Evolutionary conservation across 2,113 vertebrate species (phyloP).

Genomic region (Cavia porcellus): DNA sequence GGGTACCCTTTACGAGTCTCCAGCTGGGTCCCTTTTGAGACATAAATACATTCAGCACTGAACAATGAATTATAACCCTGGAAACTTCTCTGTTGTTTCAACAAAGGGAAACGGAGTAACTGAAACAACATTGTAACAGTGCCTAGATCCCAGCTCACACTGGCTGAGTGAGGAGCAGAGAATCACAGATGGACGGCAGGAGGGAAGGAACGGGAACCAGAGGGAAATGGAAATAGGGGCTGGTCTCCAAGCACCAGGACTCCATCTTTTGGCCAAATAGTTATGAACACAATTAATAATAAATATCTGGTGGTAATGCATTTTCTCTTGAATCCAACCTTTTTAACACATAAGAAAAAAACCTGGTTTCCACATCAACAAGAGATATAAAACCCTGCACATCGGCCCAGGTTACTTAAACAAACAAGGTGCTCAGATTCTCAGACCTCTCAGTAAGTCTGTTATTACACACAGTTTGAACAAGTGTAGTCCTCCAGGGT

Average conservation of each 20-base stretch:
- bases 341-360: not conserved
- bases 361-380: not conserved
- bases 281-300: conserved; percentile 29
- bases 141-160: not conserved
- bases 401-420: not conserved
- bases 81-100: conserved; percentile 3
- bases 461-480: conserved; percentile 41
- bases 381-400: not conserved
- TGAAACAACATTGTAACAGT: not conserved
- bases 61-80: not conserved
- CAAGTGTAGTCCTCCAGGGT: conserved; percentile 26
- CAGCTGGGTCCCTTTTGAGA: not conserved
- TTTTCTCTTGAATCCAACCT: conserved; percentile 32
- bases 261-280: not conserved
- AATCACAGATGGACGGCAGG: not conserved
- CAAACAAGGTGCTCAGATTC: conserved; percentile 18
- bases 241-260: not conserved
- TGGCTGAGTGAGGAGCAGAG: not conserved
- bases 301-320: not conserved
- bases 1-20: conserved; percentile 17
- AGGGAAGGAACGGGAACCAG: not conserved
- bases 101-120: not conserved
- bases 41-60: conserved; percentile 12
- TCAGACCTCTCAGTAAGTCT: not conserved
- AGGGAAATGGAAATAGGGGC: not conserved